Percentiles rank a stretch among this genome's conserved stretches.
phyloP scores from a whole-genome alignment of 1,140 invertebrate genomes.

The Drosophila melanica region DNA sequence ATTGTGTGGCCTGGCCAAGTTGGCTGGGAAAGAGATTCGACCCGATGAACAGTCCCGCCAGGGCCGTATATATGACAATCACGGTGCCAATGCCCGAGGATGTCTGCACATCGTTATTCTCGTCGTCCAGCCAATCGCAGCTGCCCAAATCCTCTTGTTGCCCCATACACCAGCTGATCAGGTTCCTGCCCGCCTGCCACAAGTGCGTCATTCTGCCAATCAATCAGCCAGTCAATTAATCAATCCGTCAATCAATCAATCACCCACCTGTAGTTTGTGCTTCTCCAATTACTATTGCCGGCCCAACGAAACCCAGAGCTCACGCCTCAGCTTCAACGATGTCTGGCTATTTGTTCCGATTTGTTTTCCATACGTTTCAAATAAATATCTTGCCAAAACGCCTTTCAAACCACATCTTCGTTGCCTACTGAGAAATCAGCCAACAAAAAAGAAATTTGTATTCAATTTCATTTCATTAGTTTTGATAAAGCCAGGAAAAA shows the following conservation, averaged over 20 bases:
- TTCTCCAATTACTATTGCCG: neutral
- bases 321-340: slow-evolving; percentile 4
- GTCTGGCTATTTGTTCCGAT: slow-evolving; percentile 4
- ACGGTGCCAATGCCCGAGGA: slow-evolving; percentile 49
- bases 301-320: slow-evolving; percentile 2
- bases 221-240: too few species aligned
- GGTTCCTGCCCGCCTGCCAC: slow-evolving; percentile 7
- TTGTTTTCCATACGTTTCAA: slow-evolving; percentile 8
- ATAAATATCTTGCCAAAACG: neutral
- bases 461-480: too few species aligned
- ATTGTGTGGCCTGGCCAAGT: neutral
- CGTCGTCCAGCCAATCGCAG: slow-evolving; percentile 15
- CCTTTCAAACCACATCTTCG: neutral
- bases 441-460: neutral
- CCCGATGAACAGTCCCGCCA: slow-evolving; percentile 28
- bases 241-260: too few species aligned
- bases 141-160: neutral
- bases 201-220: slow-evolving; percentile 12
- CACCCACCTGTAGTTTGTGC: neutral
- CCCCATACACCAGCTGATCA: slow-evolving; percentile 6
- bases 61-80: slow-evolving; percentile 28
- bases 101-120: slow-evolving; percentile 12
- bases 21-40: slow-evolving; percentile 7
- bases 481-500: too few species aligned
- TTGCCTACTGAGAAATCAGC: neutral